Percentiles rank a stretch among this genome's conserved stretches.
Conservation (phyloP, 2,797 vertebrate genomes). For the Catharus ustulatus region DNA sequence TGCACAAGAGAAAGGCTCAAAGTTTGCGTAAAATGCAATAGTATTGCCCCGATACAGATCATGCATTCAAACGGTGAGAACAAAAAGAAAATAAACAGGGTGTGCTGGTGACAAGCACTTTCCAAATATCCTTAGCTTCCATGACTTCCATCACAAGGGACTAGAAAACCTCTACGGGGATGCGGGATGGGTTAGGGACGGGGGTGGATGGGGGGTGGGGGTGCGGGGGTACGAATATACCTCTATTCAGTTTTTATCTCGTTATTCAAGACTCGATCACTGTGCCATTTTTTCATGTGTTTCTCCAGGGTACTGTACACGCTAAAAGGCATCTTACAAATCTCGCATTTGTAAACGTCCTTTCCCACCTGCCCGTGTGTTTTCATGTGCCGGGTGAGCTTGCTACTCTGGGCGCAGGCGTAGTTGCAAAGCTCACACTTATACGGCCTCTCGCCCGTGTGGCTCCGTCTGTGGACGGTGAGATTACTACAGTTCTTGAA, state of each 20-base stretch:
- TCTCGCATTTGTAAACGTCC: conserved; percentile 99
- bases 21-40: conserved; percentile 99
- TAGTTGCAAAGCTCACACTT: conserved; percentile 99
- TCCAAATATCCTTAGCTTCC: conserved; percentile 89
- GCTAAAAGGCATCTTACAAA: conserved; percentile 99
- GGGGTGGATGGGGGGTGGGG: not conserved
- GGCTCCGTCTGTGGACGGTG: conserved; percentile 99
- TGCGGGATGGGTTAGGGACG: conserved; percentile 45
- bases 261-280: conserved; percentile 98
- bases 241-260: conserved; percentile 99
- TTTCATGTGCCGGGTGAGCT: conserved; percentile 99
- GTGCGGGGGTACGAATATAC: conserved; percentile 82
- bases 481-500: conserved; percentile 99
- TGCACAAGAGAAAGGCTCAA: conserved; percentile 99
- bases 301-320: conserved; percentile 99
- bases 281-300: conserved; percentile 99
- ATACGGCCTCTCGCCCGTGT: conserved; percentile 99
- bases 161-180: conserved; percentile 93
- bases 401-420: conserved; percentile 99
- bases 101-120: conserved; percentile 98
- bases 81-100: conserved; percentile 84
- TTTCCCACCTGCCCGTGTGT: conserved; percentile 99
- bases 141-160: conserved; percentile 85
- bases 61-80: conserved; percentile 98
- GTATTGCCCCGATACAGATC: conserved; percentile 99